Conservation (phyloP, 2,888 invertebrate genomes). For the Melinaea menophilus region DNA sequence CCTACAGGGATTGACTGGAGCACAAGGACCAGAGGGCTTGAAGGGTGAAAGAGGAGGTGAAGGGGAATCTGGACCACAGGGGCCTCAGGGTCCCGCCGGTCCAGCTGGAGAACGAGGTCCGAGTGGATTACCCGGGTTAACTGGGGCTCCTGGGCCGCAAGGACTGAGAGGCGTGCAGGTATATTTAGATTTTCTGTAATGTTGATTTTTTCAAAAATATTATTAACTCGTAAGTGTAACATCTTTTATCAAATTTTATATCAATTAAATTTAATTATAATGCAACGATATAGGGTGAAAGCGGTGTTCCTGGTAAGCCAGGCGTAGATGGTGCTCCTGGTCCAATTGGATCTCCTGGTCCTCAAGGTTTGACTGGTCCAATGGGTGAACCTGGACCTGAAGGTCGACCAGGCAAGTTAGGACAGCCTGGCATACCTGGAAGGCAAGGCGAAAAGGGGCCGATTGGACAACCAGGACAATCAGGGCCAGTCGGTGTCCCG, state of each 20-base stretch:
- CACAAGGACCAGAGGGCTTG: constrained; percentile 83
- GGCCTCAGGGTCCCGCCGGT: constrained; percentile 84
- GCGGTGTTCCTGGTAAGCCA: constrained; percentile 83
- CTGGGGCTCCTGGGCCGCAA: constrained; percentile 80
- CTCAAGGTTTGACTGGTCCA: constrained; percentile 82
- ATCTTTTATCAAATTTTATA: too few relatives aligned
- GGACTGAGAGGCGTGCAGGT: constrained; percentile 82
- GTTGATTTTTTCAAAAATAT: too few relatives aligned
- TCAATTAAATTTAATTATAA: too few relatives aligned
- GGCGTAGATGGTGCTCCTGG: constrained; percentile 86
- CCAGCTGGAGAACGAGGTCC: constrained; percentile 82
- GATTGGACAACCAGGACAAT: constrained; percentile 79
- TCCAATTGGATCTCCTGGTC: constrained; percentile 80
- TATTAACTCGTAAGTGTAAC: too few relatives aligned
- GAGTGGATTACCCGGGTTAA: constrained; percentile 79
- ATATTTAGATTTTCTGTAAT: constrained; percentile 17
- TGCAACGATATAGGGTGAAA: constrained; percentile 78
- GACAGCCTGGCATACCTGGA: constrained; percentile 84
- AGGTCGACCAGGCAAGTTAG: constrained; percentile 82
- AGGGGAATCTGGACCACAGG: constrained; percentile 83
- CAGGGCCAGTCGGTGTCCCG: constrained; percentile 82
- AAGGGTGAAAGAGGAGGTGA: constrained; percentile 86
- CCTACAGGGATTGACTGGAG: constrained; percentile 83
- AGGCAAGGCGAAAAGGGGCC: constrained; percentile 88
- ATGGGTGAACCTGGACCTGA: constrained; percentile 79